Evolutionary conservation across 2,888 invertebrate species (phyloP).

Genomic region (Scaptomyza parva): DNA sequence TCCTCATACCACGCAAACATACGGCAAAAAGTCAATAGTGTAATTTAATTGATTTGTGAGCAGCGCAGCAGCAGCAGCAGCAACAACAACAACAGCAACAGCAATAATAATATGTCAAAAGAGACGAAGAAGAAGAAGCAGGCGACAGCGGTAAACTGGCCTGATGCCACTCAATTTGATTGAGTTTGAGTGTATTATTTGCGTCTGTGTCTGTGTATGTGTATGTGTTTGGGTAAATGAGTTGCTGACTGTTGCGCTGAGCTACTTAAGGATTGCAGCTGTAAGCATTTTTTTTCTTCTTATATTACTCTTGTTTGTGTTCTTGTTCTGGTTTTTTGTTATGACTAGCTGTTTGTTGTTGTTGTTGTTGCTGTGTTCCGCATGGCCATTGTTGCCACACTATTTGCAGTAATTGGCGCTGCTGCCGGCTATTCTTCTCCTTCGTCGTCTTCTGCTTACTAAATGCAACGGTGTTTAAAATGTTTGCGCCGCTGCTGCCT

Average conservation of each 20-base stretch:
- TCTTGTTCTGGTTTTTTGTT: constrained; percentile 39
- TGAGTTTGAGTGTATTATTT: constrained; percentile 28
- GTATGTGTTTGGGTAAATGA: constrained; percentile 30
- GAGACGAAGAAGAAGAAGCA: constrained; percentile 5
- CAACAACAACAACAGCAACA: constrained; percentile 37
- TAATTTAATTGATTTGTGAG: constrained; percentile 75
- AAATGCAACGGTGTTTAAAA: constrained; percentile 63
- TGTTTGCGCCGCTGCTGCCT: constrained; percentile 51
- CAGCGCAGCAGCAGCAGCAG: constrained; percentile 46
- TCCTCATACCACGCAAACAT: constrained; percentile 18
- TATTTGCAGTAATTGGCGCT: constrained; percentile 75
- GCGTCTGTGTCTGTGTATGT: neutral
- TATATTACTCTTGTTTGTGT: constrained; percentile 25
- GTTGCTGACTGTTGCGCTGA: constrained; percentile 23
- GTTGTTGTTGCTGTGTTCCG: constrained; percentile 52
- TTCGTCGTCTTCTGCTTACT: constrained; percentile 31
- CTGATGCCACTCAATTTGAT: constrained; percentile 59
- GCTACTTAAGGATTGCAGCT: constrained; percentile 46
- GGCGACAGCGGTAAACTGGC: constrained; percentile 48
- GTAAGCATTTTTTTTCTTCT: constrained; percentile 15
- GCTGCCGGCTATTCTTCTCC: constrained; percentile 24
- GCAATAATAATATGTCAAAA: constrained; percentile 24
- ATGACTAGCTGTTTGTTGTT: constrained; percentile 28
- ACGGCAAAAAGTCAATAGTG: constrained; percentile 60
- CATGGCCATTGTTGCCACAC: constrained; percentile 74